Conservation (phyloP, 2,797 vertebrate genomes). For the Phalloptychus januarius region DNA sequence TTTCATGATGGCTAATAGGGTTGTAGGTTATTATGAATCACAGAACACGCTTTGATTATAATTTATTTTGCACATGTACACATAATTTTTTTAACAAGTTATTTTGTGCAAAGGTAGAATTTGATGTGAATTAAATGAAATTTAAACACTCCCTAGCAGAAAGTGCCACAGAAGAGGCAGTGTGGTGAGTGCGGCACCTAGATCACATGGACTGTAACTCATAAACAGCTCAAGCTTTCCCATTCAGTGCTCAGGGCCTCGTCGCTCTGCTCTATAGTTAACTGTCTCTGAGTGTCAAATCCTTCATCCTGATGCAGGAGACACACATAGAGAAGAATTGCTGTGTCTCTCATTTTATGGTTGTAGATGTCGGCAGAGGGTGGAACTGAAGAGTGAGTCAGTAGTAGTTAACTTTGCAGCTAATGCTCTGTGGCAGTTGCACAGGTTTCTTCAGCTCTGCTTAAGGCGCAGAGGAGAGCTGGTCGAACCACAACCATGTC, state of each 20-base stretch:
- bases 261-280: slow-evolving; percentile 68
- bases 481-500: slow-evolving; percentile 63
- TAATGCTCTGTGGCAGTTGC: slow-evolving; percentile 81
- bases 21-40: slow-evolving; percentile 62
- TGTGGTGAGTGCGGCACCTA: slow-evolving; percentile 44
- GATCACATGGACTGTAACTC: slow-evolving; percentile 72
- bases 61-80: slow-evolving; percentile 17
- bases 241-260: slow-evolving; percentile 68
- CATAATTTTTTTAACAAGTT: slow-evolving; percentile 30
- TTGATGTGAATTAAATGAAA: slow-evolving; percentile 18
- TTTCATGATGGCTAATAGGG: slow-evolving; percentile 69
- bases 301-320: slow-evolving; percentile 76
- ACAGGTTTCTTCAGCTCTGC: slow-evolving; percentile 73
- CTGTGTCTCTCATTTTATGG: slow-evolving; percentile 75
- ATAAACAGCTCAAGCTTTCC: slow-evolving; percentile 72
- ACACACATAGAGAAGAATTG: slow-evolving; percentile 73
- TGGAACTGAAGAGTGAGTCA: slow-evolving; percentile 74
- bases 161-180: slow-evolving; percentile 28
- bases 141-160: background rate
- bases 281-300: slow-evolving; percentile 79
- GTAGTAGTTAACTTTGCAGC: slow-evolving; percentile 75
- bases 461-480: slow-evolving; percentile 63
- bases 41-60: slow-evolving; percentile 30
- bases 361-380: slow-evolving; percentile 65
- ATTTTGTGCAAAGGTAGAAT: background rate